Conservation (phyloP, 1,140 invertebrate species). For the Nylanderia fulva region DNA sequence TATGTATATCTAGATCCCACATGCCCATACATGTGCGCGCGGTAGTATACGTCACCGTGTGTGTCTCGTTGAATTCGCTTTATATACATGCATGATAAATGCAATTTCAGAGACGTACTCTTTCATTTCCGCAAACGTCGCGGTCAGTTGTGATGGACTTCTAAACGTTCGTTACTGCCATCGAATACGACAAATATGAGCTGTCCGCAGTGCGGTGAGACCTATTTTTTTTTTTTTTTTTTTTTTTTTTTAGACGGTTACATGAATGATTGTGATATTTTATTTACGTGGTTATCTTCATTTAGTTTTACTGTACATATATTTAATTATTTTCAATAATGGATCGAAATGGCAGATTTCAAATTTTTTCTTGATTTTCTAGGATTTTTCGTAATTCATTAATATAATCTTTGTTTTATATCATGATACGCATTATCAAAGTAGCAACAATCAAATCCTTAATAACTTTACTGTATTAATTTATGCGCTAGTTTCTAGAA, state of each 20-base stretch:
- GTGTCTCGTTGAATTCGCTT: slow-evolving; percentile 12
- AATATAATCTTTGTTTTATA: not conserved
- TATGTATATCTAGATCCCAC: not conserved
- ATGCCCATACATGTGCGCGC: not conserved
- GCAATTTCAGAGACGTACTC: slow-evolving; percentile 56
- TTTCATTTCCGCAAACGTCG: slow-evolving; percentile 50
- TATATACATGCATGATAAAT: slow-evolving; percentile 39
- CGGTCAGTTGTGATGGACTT: slow-evolving; percentile 54
- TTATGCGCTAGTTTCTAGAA: slow-evolving; percentile 11
- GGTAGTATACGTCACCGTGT: not conserved
- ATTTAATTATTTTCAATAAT: not conserved
- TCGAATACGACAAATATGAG: not conserved
- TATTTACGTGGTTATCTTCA: not conserved
- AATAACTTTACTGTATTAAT: slow-evolving; percentile 47
- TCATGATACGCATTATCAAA: not conserved
- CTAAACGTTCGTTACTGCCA: slow-evolving; percentile 40
- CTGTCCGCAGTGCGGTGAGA: slow-evolving; percentile 4
- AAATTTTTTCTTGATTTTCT: not conserved
- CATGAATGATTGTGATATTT: not conserved
- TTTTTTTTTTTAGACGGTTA: not conserved
- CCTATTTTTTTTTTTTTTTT: slow-evolving; percentile 13
- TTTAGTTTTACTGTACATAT: not conserved
- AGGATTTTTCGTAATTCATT: not conserved
- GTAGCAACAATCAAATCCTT: slow-evolving; percentile 21
- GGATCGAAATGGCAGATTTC: not conserved